Conservation (phyloP, 2,113 vertebrate genomes). For the Fregata magnificens region DNA sequence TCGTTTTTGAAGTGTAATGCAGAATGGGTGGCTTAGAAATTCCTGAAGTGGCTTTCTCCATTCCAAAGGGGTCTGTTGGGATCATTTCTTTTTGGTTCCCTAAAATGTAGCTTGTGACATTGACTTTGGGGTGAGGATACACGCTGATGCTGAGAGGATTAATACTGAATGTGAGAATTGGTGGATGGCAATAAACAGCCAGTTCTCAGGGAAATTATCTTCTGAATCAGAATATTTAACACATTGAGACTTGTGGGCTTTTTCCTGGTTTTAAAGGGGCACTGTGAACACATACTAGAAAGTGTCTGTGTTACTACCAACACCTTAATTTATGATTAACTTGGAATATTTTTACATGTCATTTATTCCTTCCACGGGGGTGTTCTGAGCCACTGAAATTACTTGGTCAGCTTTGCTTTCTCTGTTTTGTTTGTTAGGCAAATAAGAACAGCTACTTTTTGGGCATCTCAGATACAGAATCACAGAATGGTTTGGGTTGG, state of each 20-base stretch:
- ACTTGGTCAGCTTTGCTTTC: neutral
- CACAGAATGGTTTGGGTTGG: too few species aligned
- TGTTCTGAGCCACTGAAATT: neutral
- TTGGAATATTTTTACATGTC: constrained; percentile 52
- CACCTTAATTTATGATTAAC: constrained; percentile 31
- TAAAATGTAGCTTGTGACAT: neutral
- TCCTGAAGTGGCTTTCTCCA: neutral
- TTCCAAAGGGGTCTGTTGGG: neutral
- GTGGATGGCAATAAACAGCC: neutral
- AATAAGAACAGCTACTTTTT: too few species aligned
- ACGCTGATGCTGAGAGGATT: neutral
- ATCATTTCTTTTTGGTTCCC: neutral
- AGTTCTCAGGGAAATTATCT: neutral
- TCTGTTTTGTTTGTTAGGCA: neutral
- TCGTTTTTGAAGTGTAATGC: neutral
- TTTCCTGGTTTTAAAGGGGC: neutral
- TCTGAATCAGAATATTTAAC: constrained; percentile 10
- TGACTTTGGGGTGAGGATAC: neutral
- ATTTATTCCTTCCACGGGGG: neutral
- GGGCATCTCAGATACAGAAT: too few species aligned
- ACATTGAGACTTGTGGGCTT: neutral
- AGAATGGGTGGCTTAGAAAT: neutral
- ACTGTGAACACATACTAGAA: neutral
- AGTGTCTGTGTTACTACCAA: constrained; percentile 12
- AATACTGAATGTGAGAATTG: neutral